Evolutionary conservation across 2,113 vertebrate species (phyloP).

Genomic region (Anthoscopus minutus): DNA sequence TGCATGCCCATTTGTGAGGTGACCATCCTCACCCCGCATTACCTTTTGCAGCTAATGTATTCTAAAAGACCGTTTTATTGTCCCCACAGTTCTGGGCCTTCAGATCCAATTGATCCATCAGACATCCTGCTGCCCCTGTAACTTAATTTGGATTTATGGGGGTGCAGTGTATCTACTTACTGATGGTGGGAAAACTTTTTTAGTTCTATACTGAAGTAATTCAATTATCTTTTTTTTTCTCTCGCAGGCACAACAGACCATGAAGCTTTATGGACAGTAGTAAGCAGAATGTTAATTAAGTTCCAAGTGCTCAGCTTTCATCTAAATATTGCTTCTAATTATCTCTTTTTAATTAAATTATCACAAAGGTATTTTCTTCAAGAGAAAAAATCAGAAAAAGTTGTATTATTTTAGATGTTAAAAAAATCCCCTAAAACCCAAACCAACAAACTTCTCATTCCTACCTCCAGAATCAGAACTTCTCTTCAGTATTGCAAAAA

Average conservation of each 20-base stretch:
- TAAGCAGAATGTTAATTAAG: neutral
- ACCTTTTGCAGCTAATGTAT: neutral
- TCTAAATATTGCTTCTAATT: neutral
- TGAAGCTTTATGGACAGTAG: neutral
- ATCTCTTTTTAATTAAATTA: neutral
- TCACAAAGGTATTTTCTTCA: neutral
- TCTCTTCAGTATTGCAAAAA: neutral
- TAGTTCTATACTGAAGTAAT: neutral
- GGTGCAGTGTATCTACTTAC: neutral
- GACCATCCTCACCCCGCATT: neutral
- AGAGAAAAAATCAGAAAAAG: neutral
- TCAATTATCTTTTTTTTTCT: neutral
- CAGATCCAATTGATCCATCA: neutral
- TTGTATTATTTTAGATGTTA: neutral
- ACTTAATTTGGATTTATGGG: neutral
- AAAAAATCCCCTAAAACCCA: neutral
- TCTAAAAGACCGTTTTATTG: neutral
- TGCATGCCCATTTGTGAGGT: neutral
- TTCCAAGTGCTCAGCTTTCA: neutral
- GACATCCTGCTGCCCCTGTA: neutral
- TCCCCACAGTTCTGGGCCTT: neutral
- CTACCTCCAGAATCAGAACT: neutral
- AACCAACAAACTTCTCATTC: fast-evolving
- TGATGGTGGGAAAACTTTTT: neutral
- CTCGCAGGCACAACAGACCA: neutral